Evolutionary conservation across 1,140 invertebrate genomes (phyloP).

Genomic region (Teleopsis dalmanni): DNA sequence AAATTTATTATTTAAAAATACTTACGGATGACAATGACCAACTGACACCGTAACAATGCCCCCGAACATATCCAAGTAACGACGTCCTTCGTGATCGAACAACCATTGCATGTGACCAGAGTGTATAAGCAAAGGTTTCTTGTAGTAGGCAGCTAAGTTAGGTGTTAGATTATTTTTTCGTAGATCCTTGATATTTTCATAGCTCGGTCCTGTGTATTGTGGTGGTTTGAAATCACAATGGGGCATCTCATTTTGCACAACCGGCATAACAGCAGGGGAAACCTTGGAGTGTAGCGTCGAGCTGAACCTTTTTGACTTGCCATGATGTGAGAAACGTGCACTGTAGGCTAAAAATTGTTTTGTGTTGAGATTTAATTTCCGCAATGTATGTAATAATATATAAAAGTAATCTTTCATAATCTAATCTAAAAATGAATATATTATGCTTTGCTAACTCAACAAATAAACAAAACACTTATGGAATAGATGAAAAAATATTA

Average conservation of each 20-base stretch:
- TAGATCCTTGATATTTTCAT: constrained; percentile 52
- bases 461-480: too few species aligned
- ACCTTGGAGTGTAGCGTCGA: constrained; percentile 25
- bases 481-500: too few species aligned
- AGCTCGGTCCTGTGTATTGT: constrained; percentile 50
- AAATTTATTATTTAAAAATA: constrained; percentile 20
- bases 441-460: too few species aligned
- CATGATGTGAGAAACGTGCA: background rate
- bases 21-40: constrained; percentile 97
- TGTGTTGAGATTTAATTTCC: too few species aligned
- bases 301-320: constrained; percentile 4
- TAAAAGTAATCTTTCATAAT: too few species aligned
- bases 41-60: constrained; percentile 95
- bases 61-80: constrained; percentile 91
- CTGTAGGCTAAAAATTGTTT: background rate
- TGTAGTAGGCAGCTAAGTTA: constrained; percentile 68
- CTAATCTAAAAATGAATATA: too few species aligned
- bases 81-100: constrained; percentile 74
- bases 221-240: constrained; percentile 21
- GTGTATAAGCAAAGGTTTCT: constrained; percentile 73
- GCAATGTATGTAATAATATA: too few species aligned
- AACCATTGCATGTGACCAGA: constrained; percentile 89
- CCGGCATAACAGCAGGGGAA: constrained; percentile 15
- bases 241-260: constrained; percentile 24
- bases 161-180: constrained; percentile 60